Evolutionary conservation across 2,113 vertebrate species (phyloP).

Genomic region (Peromyscus californicus): DNA sequence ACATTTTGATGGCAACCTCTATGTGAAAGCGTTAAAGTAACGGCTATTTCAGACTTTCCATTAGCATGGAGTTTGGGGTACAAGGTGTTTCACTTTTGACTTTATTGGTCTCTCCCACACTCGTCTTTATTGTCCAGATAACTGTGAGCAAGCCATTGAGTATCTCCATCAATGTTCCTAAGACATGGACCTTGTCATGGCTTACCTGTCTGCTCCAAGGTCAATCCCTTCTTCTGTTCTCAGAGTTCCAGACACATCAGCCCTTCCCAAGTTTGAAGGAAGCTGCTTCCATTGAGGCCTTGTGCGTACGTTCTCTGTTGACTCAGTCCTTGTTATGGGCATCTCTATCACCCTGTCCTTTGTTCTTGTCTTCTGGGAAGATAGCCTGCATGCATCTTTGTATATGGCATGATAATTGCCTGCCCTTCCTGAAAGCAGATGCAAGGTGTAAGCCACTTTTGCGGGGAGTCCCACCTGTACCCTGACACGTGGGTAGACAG

Average conservation of each 20-base stretch:
- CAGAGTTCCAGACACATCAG: background rate
- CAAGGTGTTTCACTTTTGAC: background rate
- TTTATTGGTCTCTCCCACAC: background rate
- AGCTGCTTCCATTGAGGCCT: background rate
- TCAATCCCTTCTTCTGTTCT: background rate
- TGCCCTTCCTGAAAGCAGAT: slow-evolving; percentile 18
- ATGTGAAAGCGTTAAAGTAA: background rate
- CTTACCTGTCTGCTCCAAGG: background rate
- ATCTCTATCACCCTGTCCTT: background rate
- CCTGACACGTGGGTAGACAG: background rate
- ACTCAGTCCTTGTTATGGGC: background rate
- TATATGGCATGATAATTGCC: background rate
- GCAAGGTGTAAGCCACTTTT: background rate
- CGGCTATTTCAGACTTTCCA: slow-evolving; percentile 15
- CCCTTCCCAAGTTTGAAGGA: background rate
- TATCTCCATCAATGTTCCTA: background rate
- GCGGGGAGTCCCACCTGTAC: background rate
- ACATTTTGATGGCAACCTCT: background rate
- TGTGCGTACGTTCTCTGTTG: background rate
- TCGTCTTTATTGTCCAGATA: background rate
- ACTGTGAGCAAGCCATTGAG: background rate
- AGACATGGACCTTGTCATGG: background rate
- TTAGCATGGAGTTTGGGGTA: background rate
- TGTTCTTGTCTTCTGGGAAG: background rate
- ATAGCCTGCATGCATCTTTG: background rate